These are phyloP conservation scores for Etheostoma cragini DNA, from an alignment of 2,113 vertebrate genomes.

Conservation along the genomic window DNA sequence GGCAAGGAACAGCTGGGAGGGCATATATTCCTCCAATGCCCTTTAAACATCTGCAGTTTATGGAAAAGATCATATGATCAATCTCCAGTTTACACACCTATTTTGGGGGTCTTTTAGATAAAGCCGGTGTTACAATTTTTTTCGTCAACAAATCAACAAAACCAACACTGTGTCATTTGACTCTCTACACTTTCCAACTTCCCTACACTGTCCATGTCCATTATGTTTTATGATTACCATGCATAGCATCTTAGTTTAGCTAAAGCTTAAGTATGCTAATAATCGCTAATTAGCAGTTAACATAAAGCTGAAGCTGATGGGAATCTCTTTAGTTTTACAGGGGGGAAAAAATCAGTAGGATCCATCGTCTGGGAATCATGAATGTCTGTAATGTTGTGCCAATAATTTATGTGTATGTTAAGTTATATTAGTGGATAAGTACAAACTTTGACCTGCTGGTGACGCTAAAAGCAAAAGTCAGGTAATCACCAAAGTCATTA, in stretches of 20 bases:
- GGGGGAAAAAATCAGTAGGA: background rate
- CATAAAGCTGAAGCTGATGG: background rate
- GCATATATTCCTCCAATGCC: background rate
- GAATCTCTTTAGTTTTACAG: background rate
- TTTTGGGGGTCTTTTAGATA: background rate
- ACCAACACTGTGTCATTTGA: background rate
- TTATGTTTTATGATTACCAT: background rate
- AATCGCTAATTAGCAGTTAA: background rate
- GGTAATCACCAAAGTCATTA: background rate
- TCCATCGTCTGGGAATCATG: background rate
- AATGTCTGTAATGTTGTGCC: background rate
- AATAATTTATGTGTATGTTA: background rate
- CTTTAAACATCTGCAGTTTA: background rate
- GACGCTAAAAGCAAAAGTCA: background rate
- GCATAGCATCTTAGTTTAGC: background rate
- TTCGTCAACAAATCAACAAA: background rate
- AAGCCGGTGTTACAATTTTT: background rate
- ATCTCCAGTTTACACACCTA: background rate
- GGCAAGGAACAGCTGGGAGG: conserved; percentile 1
- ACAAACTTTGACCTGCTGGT: background rate
- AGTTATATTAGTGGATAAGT: background rate
- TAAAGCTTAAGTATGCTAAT: background rate
- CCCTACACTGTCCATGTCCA: background rate
- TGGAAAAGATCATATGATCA: background rate
- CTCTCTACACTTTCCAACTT: background rate